Base-by-base conservation (phyloP, 2,888 invertebrate genomes). In the Hetaerina titia region DNA sequence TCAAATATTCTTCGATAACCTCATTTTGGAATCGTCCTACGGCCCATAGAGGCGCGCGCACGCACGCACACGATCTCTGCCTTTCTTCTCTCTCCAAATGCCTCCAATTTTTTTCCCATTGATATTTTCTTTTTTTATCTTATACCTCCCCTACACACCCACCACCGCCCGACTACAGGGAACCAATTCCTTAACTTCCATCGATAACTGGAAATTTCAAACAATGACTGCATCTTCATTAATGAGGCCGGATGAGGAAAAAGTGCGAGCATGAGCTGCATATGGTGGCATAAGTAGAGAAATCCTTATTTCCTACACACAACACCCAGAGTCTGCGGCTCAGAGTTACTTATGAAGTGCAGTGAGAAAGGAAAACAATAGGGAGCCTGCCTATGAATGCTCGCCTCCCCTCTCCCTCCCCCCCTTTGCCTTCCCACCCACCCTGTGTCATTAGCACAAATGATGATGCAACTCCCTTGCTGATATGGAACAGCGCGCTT, bases 181-280 rank as follows among this genome's bases (percentile, higher is more conserved):
- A 31, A 81, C 25, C 81, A 31, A 81, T 81, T 81, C 81, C 81
- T 81, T 81, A 81, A 31, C 81, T 81, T 81, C 81, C 81, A 81
- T 81, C 81, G 81, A 81, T 81, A 31, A 81, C 81, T 81, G 81
- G 31, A 81, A 81, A 31, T 81, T 22, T 31, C 81, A 81, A 81
- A 81, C 81, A 81, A 81, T 81, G 31, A 25, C 81, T 81, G 81
- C 81, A 81, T 81, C 25, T 81, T 81, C 81, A 25, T 81, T 81
- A 81, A 81, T 81, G 81, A 81, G 81, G 31, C 81, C 31, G 81
- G 31, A 81, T 19, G 31, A 81, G 81, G 81, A 81, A 81, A 81
- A 31, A 81, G 81, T 31, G 81, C 31, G 31, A 31, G 25, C 13
- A 25, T 31, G 22, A 25, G 31, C 13, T 25, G 13, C 9, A 31